Percentiles rank a stretch among this genome's conserved stretches.
Evolutionary conservation across 2,888 invertebrate genomes (phyloP).

Genomic region (Dichetophora obliterata): DNA sequence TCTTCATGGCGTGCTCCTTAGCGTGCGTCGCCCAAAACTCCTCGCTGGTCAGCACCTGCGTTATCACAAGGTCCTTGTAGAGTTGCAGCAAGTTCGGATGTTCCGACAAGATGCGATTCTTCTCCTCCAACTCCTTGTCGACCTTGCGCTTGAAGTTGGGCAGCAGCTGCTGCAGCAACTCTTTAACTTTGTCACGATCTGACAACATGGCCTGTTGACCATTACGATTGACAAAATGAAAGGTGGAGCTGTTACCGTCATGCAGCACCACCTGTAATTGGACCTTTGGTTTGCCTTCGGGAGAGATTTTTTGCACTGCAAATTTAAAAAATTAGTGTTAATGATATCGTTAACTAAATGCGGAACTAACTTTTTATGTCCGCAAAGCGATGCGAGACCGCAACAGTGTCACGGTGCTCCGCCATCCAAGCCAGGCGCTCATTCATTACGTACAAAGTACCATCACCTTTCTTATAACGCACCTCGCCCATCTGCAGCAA

Average conservation of each 20-base stretch:
- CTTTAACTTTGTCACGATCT: slow-evolving; percentile 94
- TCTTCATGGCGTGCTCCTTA: slow-evolving; percentile 80
- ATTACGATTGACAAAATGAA: slow-evolving; percentile 93
- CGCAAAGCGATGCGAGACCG: slow-evolving; percentile 92
- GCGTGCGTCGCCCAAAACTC: slow-evolving; percentile 98
- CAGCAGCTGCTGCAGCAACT: slow-evolving; percentile 87
- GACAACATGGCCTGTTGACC: slow-evolving; percentile 86
- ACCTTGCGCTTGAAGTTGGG: slow-evolving; percentile 95
- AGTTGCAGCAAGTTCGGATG: slow-evolving; percentile 93
- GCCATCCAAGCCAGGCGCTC: slow-evolving; percentile 97
- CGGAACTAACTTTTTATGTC: slow-evolving; percentile 89
- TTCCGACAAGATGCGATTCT: slow-evolving; percentile 88
- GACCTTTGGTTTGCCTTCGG: slow-evolving; percentile 97
- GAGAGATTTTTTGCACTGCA: slow-evolving; percentile 95
- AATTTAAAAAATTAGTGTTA: slow-evolving; percentile 46
- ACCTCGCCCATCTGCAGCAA: slow-evolving; percentile 92
- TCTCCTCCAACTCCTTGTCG: slow-evolving; percentile 89
- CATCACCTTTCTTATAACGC: slow-evolving; percentile 96
- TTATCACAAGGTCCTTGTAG: slow-evolving; percentile 97
- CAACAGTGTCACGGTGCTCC: slow-evolving; percentile 90
- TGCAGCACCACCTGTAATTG: slow-evolving; percentile 97
- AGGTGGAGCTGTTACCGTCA: slow-evolving; percentile 94
- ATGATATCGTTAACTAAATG: not conserved
- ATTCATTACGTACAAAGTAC: slow-evolving; percentile 93
- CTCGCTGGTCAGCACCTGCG: slow-evolving; percentile 94